Conservation (phyloP, 2,888 invertebrate genomes). For the Phalera bucephala region DNA sequence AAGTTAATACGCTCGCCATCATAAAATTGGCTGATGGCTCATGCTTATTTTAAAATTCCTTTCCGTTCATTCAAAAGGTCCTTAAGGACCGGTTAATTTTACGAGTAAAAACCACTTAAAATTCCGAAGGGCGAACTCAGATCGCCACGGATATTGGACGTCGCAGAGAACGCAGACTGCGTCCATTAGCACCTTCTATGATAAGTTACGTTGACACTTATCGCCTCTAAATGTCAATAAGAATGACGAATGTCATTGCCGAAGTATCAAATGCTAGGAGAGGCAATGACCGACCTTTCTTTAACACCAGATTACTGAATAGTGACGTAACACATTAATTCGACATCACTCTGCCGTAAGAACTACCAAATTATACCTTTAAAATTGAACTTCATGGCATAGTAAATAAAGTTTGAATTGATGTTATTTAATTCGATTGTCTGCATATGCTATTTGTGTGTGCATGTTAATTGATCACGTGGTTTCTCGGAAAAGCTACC, state of each 20-base stretch:
- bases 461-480: conserved; percentile 35
- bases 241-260: conserved; percentile 38
- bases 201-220: conserved; percentile 50
- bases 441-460: conserved; percentile 23
- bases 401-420: neutral
- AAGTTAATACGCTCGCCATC: conserved; percentile 20
- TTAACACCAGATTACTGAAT: neutral
- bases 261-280: neutral
- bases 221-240: conserved; percentile 43
- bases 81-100: conserved; percentile 63
- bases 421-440: conserved; percentile 15
- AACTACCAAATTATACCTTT: neutral
- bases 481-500: conserved; percentile 41
- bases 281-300: neutral
- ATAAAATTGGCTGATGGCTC: conserved; percentile 43
- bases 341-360: neutral
- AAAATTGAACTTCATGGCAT: neutral
- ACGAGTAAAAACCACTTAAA: conserved; percentile 59
- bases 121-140: conserved; percentile 56
- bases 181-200: conserved; percentile 68
- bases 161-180: conserved; percentile 47
- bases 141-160: conserved; percentile 68
- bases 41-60: conserved; percentile 59
- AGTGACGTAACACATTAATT: conserved; percentile 2
- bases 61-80: conserved; percentile 47